These are phyloP conservation scores for Eumerus sabulonum DNA, from an alignment of 2,888 invertebrate species.

Conservation along the genomic window DNA sequence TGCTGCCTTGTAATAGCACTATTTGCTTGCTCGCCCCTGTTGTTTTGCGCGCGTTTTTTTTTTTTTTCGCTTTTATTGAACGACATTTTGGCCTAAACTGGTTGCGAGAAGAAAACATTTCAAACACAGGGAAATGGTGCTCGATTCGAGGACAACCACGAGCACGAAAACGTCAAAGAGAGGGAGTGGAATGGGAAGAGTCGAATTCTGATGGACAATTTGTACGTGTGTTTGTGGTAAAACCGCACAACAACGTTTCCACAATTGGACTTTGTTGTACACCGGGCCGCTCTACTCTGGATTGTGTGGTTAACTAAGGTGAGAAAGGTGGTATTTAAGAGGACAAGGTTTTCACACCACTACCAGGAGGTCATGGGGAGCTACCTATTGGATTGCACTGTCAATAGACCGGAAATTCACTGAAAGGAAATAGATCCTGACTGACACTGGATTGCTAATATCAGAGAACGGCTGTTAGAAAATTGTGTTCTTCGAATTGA, in stretches of 20 bases:
- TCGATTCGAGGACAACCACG: conserved; percentile 18
- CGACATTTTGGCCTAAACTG: conserved; percentile 53
- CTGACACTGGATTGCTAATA: too few species aligned
- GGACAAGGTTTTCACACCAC: conserved; percentile 28
- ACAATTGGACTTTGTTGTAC: conserved; percentile 17
- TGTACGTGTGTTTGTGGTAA: conserved; percentile 37
- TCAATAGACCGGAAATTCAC: neutral
- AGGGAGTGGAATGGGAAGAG: conserved; percentile 4
- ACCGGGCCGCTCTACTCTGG: too few species aligned
- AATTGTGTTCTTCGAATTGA: too few species aligned
- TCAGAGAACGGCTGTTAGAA: too few species aligned
- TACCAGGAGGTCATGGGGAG: neutral
- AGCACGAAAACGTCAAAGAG: conserved; percentile 32
- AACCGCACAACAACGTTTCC: conserved; percentile 36
- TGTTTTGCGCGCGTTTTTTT: conserved; percentile 12
- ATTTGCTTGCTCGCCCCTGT: conserved; percentile 9
- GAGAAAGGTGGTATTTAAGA: conserved; percentile 29
- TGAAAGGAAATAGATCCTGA: neutral
- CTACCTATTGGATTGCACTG: neutral
- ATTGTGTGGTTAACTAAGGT: conserved; percentile 5
- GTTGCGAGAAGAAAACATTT: conserved; percentile 16
- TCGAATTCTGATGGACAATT: conserved; percentile 18
- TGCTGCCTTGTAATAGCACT: conserved; percentile 41
- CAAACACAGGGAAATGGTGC: neutral
- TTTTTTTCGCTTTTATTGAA: too few species aligned